Percentiles rank a stretch among this genome's conserved stretches.
Conservation (phyloP, 2,113 vertebrate genomes). For the Loxodonta africana region DNA sequence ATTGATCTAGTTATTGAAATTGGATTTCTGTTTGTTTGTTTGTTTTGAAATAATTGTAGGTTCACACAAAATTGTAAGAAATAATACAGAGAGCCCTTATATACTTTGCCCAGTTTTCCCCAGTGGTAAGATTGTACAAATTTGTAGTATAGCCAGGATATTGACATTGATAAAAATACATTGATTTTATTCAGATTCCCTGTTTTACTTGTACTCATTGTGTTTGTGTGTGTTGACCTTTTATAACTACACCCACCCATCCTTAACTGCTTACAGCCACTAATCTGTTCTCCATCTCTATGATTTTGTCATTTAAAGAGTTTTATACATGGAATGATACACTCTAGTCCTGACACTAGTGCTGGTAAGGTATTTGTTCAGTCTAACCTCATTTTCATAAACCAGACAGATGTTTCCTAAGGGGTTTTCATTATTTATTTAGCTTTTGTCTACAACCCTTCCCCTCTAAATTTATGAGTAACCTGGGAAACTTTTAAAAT, state of each 20-base stretch:
- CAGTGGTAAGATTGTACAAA: not conserved
- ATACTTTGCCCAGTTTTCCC: not conserved
- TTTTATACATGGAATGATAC: not conserved
- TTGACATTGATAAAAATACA: not conserved
- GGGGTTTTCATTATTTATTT: not conserved
- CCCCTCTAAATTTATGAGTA: not conserved
- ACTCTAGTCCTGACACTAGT: not conserved
- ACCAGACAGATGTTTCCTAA: not conserved
- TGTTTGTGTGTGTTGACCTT: not conserved
- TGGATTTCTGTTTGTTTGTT: not conserved
- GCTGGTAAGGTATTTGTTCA: not conserved
- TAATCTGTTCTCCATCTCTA: slow-evolving; percentile 5
- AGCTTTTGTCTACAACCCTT: slow-evolving; percentile 18
- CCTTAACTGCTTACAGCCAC: not conserved
- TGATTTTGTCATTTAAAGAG: not conserved
- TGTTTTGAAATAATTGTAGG: not conserved
- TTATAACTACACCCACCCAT: not conserved
- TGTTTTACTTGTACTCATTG: not conserved
- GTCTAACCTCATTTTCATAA: not conserved
- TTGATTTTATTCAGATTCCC: not conserved
- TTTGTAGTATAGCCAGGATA: not conserved
- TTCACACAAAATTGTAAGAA: not conserved
- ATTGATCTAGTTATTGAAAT: not conserved
- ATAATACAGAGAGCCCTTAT: not conserved
- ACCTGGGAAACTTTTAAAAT: not conserved